Evolutionary conservation across 2,888 invertebrate genomes (phyloP).

Genomic region (Sepioteuthis lessoniana): DNA sequence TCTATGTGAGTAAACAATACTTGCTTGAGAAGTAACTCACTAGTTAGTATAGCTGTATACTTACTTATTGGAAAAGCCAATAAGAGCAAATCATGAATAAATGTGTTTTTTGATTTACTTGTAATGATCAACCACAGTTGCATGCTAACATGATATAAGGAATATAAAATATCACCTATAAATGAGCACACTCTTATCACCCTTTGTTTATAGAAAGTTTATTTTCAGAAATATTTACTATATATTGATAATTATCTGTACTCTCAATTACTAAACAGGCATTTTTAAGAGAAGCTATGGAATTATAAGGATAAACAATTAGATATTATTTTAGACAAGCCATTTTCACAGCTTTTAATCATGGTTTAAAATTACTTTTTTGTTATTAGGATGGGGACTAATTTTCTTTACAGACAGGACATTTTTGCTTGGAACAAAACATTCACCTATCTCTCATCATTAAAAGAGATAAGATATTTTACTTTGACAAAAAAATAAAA

Average conservation of each 20-base stretch:
- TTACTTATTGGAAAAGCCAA: neutral
- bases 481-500: neutral
- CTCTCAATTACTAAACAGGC: no score
- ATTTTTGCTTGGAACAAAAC: neutral
- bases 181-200: no score
- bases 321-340: no score
- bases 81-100: neutral
- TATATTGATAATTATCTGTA: no score
- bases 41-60: neutral
- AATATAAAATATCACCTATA: neutral
- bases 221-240: no score
- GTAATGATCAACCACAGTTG: neutral
- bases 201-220: no score
- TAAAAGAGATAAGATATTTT: neutral
- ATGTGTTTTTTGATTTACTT: neutral
- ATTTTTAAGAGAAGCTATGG: no score
- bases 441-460: neutral
- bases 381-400: neutral
- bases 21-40: neutral
- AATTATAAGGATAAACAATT: no score
- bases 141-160: neutral
- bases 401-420: neutral
- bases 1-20: neutral
- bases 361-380: neutral
- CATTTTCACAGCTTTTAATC: no score